Conservation (phyloP, 2,113 vertebrate genomes). For the Pollachius pollachius region DNA sequence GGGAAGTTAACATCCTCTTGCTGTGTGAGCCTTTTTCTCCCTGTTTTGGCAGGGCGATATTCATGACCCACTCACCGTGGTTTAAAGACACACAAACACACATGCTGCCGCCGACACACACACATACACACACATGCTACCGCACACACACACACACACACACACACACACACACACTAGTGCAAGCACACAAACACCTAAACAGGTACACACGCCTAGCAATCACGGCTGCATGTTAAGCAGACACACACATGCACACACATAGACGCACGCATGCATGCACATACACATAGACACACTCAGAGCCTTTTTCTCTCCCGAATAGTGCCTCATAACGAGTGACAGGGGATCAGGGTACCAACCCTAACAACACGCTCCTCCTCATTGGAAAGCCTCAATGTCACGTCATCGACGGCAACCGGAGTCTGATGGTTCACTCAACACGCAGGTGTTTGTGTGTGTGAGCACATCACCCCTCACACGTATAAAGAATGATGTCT, state of each 20-base stretch:
- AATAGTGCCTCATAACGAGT: slow-evolving; percentile 49
- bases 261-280: slow-evolving; percentile 2
- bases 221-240: background rate
- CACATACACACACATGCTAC: background rate
- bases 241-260: background rate
- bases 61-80: slow-evolving; percentile 34
- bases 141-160: background rate
- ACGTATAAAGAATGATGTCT: background rate
- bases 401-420: no score
- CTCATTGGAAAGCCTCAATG: background rate
- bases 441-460: no score
- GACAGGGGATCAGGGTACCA: slow-evolving; percentile 42
- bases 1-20: slow-evolving; percentile 99
- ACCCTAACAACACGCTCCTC: slow-evolving; percentile 16
- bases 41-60: slow-evolving; percentile 80
- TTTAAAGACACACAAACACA: slow-evolving; percentile 52
- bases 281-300: background rate
- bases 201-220: background rate
- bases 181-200: background rate
- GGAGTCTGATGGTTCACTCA: no score
- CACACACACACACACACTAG: slow-evolving; percentile 6
- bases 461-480: background rate
- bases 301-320: background rate
- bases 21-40: slow-evolving; percentile 73
- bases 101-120: background rate